Conservation (phyloP, 2,797 vertebrate species). For the Cuniculus paca region DNA sequence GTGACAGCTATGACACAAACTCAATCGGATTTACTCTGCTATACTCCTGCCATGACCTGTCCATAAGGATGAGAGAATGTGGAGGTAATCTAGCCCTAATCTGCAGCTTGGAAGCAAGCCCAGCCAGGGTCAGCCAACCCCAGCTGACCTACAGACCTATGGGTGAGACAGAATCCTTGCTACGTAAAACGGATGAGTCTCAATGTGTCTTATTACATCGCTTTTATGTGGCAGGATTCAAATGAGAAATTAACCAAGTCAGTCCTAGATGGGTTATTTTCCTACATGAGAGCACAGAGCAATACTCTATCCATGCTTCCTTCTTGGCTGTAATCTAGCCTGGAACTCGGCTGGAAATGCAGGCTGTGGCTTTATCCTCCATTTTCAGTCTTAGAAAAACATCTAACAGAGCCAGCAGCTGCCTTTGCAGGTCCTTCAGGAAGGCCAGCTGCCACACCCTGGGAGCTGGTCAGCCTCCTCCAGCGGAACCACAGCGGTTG, state of each 20-base stretch:
- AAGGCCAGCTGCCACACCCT: background rate
- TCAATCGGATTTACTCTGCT: background rate
- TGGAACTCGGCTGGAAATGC: conserved; percentile 58
- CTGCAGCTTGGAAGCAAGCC: background rate
- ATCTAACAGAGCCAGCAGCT: conserved; percentile 44
- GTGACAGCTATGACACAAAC: background rate
- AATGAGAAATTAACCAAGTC: background rate
- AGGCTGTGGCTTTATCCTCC: conserved; percentile 40
- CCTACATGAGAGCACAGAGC: background rate
- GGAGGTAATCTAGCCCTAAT: background rate
- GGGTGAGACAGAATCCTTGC: background rate
- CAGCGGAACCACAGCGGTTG: background rate
- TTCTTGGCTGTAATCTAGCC: background rate
- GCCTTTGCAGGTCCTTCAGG: conserved; percentile 11
- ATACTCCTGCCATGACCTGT: background rate
- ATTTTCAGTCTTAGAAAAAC: conserved; percentile 46
- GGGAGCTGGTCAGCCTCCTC: conserved; percentile 33
- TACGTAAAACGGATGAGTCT: background rate
- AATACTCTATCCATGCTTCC: background rate
- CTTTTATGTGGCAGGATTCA: background rate
- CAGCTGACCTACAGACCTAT: background rate
- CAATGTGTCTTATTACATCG: background rate
- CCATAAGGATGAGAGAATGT: background rate
- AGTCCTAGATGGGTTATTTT: background rate
- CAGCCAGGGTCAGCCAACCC: background rate